phyloP scores from a whole-genome alignment of 2,113 vertebrate species.

The Chionis minor region DNA sequence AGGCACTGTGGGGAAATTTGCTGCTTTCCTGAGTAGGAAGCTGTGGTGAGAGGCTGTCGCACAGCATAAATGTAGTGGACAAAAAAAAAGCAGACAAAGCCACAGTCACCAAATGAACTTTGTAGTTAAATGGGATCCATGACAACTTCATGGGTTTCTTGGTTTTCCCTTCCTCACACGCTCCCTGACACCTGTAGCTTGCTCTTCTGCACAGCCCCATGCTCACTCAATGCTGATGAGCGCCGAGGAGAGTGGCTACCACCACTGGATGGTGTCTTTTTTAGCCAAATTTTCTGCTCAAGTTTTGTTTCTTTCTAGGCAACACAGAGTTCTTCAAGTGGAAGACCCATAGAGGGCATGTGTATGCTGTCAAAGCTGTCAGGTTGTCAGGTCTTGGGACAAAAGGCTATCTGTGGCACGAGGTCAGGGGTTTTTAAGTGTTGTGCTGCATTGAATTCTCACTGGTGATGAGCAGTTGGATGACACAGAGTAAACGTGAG shows the following conservation, averaged over 20 bases:
- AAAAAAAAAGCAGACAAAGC: neutral
- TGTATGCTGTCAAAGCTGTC: neutral
- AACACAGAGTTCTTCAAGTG: neutral
- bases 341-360: neutral
- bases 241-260: neutral
- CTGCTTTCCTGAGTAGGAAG: neutral
- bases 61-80: neutral
- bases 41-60: neutral
- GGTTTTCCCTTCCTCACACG: fast-evolving
- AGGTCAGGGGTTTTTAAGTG: neutral
- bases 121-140: neutral
- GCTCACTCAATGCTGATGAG: neutral
- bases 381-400: neutral
- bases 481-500: neutral
- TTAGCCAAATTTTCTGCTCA: neutral
- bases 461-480: neutral
- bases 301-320: neutral
- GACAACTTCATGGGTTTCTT: neutral
- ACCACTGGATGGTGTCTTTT: too few species aligned
- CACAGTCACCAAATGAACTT: neutral
- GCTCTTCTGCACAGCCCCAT: neutral
- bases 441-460: fast-evolving
- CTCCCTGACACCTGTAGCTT: neutral
- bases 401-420: fast-evolving
- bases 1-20: neutral